phyloP scores from a whole-genome alignment of 1,140 invertebrate species.

The Neodiprion pinetum region DNA sequence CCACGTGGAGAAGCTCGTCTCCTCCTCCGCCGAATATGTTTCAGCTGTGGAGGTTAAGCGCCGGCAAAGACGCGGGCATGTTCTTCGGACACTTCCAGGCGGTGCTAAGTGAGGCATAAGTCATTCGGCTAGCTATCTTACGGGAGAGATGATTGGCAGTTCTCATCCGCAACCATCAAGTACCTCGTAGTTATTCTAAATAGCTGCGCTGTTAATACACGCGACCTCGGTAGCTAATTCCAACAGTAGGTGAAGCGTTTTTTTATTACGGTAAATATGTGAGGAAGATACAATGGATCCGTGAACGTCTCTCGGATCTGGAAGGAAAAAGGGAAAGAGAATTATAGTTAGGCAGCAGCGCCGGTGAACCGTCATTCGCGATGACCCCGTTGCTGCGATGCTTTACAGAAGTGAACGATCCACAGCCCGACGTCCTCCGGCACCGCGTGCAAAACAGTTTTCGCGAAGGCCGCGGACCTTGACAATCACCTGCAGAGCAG shows the following conservation, averaged over 20 bases:
- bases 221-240: no score
- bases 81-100: background rate
- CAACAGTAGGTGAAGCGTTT: no score
- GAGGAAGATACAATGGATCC: background rate
- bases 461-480: background rate
- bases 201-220: no score
- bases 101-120: background rate
- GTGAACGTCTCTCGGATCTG: background rate
- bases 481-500: background rate
- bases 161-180: no score
- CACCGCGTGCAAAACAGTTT: background rate
- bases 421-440: background rate
- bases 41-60: no score
- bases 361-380: slow-evolving; percentile 29
- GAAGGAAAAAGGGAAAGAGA: slow-evolving; percentile 11
- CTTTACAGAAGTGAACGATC: background rate
- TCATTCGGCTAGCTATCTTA: background rate
- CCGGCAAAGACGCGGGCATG: no score
- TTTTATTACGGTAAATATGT: slow-evolving; percentile 11
- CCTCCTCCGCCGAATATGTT: no score
- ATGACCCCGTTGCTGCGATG: slow-evolving; percentile 34
- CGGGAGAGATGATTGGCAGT: no score
- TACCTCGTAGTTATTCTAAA: no score
- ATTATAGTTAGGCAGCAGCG: background rate
- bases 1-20: no score